Base-by-base conservation (phyloP, 1,140 invertebrate species). In the Drosophila parvula region DNA sequence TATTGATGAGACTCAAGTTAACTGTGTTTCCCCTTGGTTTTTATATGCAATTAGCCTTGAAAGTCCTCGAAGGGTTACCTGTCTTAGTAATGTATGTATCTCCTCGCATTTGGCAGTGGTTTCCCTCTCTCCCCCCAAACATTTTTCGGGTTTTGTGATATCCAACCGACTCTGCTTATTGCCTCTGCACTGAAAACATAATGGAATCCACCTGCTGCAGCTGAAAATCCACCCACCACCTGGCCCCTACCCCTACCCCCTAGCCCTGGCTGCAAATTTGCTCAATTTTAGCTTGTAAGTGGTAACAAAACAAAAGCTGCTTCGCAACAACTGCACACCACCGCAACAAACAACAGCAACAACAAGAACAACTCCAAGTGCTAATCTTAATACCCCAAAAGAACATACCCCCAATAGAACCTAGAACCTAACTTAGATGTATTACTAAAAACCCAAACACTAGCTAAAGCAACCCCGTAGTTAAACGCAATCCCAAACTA, bases 251-350 rank as follows among this genome's bases (percentile, higher is more conserved):
- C 28, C 65, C 62, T 14, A 34, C n/a, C 11, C 11, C 60, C 7
- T 8, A 28, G 28, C 28, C 45, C 63, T 50, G 55, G 43, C 65
- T 60, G 40, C 51, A 73, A 79, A 36, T 51, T 61, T 67, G 64
- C 57, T 47, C 59, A 60, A 62, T 30, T 56, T 61, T 61, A 61
- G 61, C 47, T 67, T 57, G 60, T 78, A 78, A 78, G 73, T 75
- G 73, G 53, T 40, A 56, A 68, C 74, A 50, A 77, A n/a, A n/a
- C n/a, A n/a, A n/a, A 44, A 63, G 77, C 77, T 73, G 81, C 80
- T 84, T 82, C 41, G 48, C 56, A 78, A 83, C 56, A 78, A 83
- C 48, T 84, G 76, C 81, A 83, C 80, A 51, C 58, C 28, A 58
- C 78, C 59, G 59, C 47, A 79, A 60, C 50, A 53, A 68, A 64